Base-by-base conservation (phyloP, 2,888 invertebrate species). In the Hymenopus coronatus region DNA sequence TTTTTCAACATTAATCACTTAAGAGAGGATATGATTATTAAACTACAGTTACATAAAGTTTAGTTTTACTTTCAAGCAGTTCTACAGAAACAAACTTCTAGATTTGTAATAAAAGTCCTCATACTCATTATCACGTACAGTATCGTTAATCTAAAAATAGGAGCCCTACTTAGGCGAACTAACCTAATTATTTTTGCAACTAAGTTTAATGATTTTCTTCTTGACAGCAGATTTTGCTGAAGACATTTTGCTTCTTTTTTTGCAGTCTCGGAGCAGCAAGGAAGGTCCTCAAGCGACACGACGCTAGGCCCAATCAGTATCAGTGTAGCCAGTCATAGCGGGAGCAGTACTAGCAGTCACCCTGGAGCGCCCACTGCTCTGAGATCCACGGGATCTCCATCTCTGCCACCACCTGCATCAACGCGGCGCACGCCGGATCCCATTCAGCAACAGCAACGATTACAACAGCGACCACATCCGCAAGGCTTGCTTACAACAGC, bases 251-350 rank as follows among this genome's bases (percentile, higher is more conserved):
- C 27, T 6, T 25, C 0, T 84, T 46, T 8, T 33, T 6, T 87
- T 82, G 3, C 87, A 87, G 87, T 82, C 12, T 87, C 87, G 27
- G 87, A 87, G 33, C 89, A 84, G 70, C 88, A 86, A 46, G 27
- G 88, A 27, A 84, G 90, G 9, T 86, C 90, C 0, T 88, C 89
- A 7, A 88, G 91, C 28, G 89, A 84, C 40, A 91, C 92, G 88
- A 91, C 92, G 4, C 89, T 92, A 70, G 92, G 92, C 7, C 91
- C 91, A 1, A 91, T 92, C 85, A 91, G 91, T 89, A 91, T 91
- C 33, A 91, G 91, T 82, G 91, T 92, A n/a, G 90, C 91, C 3
- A 54, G 86, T 20, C 85, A 82, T 30, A 46, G 82, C 88, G 33
- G 85, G 20, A 82, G 82, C 81, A 86, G 86, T 81, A 86, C 70